Conservation (phyloP, 2,113 vertebrate genomes). For the Maylandia zebra region DNA sequence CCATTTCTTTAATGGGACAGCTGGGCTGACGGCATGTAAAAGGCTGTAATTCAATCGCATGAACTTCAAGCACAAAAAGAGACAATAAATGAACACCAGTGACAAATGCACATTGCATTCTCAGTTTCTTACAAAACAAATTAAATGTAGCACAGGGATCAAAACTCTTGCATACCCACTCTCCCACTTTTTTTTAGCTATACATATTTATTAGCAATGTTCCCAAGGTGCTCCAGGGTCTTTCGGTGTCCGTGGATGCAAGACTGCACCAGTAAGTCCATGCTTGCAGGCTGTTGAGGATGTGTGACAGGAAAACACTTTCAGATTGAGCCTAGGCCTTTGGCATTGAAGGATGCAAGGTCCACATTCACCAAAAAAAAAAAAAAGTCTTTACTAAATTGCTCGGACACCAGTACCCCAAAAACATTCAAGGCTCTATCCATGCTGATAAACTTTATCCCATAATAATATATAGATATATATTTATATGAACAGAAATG, state of each 20-base stretch:
- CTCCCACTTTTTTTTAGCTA: background rate
- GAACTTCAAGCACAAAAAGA: conserved; percentile 57
- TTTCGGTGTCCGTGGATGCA: conserved; percentile 6
- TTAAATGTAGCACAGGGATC: conserved; percentile 25
- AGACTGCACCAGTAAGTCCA: conserved; percentile 43
- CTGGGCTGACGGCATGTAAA: conserved; percentile 65
- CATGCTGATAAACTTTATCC: conserved; percentile 30
- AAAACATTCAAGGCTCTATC: conserved; percentile 62
- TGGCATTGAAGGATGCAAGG: conserved; percentile 54
- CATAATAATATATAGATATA: background rate
- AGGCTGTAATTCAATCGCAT: conserved; percentile 60
- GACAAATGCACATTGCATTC: conserved; percentile 33
- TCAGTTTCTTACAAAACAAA: conserved; percentile 24
- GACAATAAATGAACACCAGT: conserved; percentile 40
- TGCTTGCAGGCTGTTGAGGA: conserved; percentile 31
- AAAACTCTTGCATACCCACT: background rate
- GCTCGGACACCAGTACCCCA: conserved; percentile 37
- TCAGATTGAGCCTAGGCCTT: conserved; percentile 50
- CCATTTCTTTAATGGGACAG: conserved; percentile 70
- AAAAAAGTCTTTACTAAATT: background rate
- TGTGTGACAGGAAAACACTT: background rate
- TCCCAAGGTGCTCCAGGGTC: conserved; percentile 19
- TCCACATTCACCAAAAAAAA: conserved; percentile 42
- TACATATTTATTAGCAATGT: conserved; percentile 14
- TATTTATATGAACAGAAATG: conserved; percentile 9